Evolutionary conservation across 2,797 vertebrate species (phyloP).

Genomic region (Gambelia wislizenii): DNA sequence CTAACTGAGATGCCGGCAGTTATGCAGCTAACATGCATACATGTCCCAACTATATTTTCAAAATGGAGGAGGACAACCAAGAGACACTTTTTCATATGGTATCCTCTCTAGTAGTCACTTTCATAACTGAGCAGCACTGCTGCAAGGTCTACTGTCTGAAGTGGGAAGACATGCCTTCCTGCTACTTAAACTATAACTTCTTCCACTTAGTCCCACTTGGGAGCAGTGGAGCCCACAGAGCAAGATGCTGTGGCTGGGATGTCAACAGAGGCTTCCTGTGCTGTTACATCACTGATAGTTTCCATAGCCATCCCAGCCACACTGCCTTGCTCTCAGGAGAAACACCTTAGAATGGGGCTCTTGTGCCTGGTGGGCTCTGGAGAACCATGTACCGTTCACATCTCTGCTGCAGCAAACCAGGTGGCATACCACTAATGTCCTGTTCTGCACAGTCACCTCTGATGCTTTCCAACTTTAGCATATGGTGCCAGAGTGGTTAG

Average conservation of each 20-base stretch:
- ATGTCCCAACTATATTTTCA: not conserved
- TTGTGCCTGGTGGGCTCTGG: not conserved
- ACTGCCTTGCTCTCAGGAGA: not conserved
- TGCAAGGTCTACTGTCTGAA: too few species aligned
- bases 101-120: too few species aligned
- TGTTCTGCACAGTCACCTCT: too few species aligned
- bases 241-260: not conserved
- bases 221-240: not conserved
- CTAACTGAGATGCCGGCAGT: too few species aligned
- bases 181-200: not conserved
- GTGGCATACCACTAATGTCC: too few species aligned
- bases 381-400: not conserved
- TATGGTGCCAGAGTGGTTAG: too few species aligned
- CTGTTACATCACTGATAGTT: not conserved
- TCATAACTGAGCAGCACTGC: too few species aligned
- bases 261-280: not conserved
- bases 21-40: not conserved
- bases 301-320: not conserved
- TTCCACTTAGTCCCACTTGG: not conserved
- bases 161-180: not conserved
- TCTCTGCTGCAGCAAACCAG: not conserved
- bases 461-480: too few species aligned
- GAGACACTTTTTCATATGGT: not conserved
- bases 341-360: not conserved
- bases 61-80: not conserved